Base-by-base conservation (phyloP, 1,140 invertebrate genomes). In the Pachyrhynchus sulphureomaculatus region DNA sequence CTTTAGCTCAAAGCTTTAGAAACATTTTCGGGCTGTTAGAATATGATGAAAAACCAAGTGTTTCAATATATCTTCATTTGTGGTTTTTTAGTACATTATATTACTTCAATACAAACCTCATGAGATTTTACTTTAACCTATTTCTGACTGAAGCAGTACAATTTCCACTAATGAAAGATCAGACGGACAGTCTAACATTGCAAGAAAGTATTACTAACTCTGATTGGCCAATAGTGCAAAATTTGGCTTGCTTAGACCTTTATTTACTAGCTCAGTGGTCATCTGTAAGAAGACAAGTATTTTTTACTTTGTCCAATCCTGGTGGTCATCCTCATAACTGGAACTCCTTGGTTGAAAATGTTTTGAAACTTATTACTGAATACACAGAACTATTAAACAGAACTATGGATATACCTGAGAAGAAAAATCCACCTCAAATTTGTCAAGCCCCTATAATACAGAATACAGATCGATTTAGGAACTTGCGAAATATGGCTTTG, bases 281-380 rank as follows among this genome's bases (percentile, higher is more conserved):
- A 41, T 68, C 73, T 39, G 1, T 42, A 1, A 79, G 87, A 61
- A 81, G 89, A 59, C 59, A 73, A 33, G 70, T 82, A 48, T 77
- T 91, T 17, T 92, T 88, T 68, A 82, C 82, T 10, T 73, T 92
- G 0, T 91, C 89, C 48, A 83, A 87, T 69, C 89, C 89, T 42
- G 87, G 89, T 20, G 86, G 87, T 44, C 89, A 90, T 75, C 88
- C 90, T 1, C 86, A 87, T 61, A 90, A 88, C 64, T 92, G 90
- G 90, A 90, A 88, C 66, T 80, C 80, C 52, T 71, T 91, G 3
- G 76, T 86, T 9, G 79, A 84, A 63, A 82, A 81, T 65, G 84
- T 83, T 70, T 67, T 88, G 2, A 71, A 69, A 26, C 72, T 85
- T 0, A 77, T 90, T 1, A 84, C 82, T 52, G 77, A 80, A 42